phyloP scores from a whole-genome alignment of 2,797 vertebrate species.

The Lophotriccus pileatus region DNA sequence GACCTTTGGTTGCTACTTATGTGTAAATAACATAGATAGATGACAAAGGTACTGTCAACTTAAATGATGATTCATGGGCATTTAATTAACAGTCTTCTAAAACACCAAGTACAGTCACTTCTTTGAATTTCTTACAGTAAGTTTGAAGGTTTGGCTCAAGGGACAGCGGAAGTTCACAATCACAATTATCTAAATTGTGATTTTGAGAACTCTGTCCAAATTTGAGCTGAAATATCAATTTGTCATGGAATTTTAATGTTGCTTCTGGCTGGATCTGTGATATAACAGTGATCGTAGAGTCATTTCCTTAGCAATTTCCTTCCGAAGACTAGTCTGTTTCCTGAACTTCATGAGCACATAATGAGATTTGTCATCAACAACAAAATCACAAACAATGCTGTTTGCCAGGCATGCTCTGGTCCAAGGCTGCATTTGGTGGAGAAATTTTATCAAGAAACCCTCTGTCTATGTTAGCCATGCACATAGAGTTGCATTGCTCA shows the following conservation, averaged over 20 bases:
- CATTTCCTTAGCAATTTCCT: constrained; percentile 48
- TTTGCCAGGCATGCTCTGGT: neutral
- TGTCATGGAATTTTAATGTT: constrained; percentile 40
- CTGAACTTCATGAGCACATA: constrained; percentile 8
- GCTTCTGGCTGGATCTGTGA: neutral
- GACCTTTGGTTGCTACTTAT: neutral
- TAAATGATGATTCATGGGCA: neutral
- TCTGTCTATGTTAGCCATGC: neutral
- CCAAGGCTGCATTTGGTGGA: neutral
- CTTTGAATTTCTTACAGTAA: neutral
- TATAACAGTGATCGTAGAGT: neutral
- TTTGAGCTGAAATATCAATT: constrained; percentile 1
- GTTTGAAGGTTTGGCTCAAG: neutral
- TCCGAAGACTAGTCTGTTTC: neutral
- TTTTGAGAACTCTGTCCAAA: constrained; percentile 21
- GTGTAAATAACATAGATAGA: neutral
- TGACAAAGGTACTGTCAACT: neutral
- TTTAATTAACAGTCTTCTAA: neutral
- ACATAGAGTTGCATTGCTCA: neutral
- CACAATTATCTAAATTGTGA: neutral
- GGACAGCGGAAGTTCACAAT: neutral
- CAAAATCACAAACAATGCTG: constrained; percentile 15
- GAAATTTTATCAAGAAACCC: neutral
- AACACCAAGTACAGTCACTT: neutral
- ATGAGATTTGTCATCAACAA: constrained; percentile 43